Evolutionary conservation across 2,888 invertebrate genomes (phyloP).

Genomic region (Macaria liturata): DNA sequence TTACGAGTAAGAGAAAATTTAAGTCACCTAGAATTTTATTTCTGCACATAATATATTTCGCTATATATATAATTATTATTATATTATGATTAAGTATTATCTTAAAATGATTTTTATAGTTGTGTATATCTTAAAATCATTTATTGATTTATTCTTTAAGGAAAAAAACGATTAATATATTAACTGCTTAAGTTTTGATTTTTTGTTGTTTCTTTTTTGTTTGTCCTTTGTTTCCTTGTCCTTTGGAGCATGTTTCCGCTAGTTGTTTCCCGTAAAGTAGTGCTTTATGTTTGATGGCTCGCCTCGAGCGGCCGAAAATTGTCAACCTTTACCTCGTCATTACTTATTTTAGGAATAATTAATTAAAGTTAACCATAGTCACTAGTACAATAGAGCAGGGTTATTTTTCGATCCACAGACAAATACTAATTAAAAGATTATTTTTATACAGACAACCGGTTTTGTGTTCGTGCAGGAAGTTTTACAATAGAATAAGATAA

Average conservation of each 20-base stretch:
- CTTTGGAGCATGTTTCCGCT: slow-evolving; percentile 61
- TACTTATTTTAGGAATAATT: slow-evolving; percentile 81
- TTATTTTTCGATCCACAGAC: slow-evolving; percentile 83
- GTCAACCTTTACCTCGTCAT: slow-evolving; percentile 81
- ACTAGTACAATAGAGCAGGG: slow-evolving; percentile 83
- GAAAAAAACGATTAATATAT: slow-evolving; percentile 83
- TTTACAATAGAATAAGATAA: slow-evolving; percentile 70
- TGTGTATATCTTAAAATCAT: slow-evolving; percentile 83
- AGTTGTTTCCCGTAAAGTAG: slow-evolving; percentile 51
- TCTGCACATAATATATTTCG: slow-evolving; percentile 84
- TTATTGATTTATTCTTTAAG: slow-evolving; percentile 83
- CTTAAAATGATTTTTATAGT: slow-evolving; percentile 83
- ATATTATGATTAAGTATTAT: slow-evolving; percentile 83
- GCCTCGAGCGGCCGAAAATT: slow-evolving; percentile 64
- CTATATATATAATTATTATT: slow-evolving; percentile 83
- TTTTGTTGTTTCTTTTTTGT: slow-evolving; percentile 78
- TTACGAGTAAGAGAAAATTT: slow-evolving; percentile 80
- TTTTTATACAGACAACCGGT: slow-evolving; percentile 82
- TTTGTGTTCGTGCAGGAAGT: slow-evolving; percentile 76
- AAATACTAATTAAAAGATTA: slow-evolving; percentile 78
- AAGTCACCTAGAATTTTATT: slow-evolving; percentile 84
- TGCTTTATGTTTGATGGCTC: slow-evolving; percentile 53
- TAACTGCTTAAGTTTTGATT: slow-evolving; percentile 81
- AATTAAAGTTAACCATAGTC: slow-evolving; percentile 81
- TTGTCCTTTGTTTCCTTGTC: slow-evolving; percentile 60